Base-by-base conservation (phyloP, 2,797 vertebrate genomes). In the Lateolabrax maculatus region DNA sequence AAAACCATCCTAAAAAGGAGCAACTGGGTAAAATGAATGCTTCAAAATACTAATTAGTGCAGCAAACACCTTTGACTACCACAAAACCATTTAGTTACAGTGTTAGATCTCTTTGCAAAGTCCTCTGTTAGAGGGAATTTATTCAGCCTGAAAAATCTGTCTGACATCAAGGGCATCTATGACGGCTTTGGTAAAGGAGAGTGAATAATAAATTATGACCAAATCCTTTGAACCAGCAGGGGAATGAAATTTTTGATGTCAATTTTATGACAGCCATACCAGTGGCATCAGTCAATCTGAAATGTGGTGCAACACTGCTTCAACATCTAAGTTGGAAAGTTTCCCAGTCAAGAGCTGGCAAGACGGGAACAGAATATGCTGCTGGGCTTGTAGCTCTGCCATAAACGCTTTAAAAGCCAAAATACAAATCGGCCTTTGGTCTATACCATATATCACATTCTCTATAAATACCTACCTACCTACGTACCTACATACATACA, bases 121-220 rank as follows among this genome's bases (percentile, higher is more conserved):
- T 75, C 65, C 55, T 75, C 66, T 83, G 60, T 90, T 85, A 75
- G 65, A 80, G 48, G 60, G 77, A 82, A 82, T 79, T 75, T 77
- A 80, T 90, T 85, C 84, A 71, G 79, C 69, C 68, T 77, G 71
- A 74, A 80, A 89, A 89, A 83, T 77, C 72, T 68, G 60, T 71
- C 85, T 71, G 67, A 91, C 84, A 92, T 91, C 86, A 91, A 91
- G 90, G 87, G 79, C 77, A 88, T 80, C 80, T 77, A 83, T 87
- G 83, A 84, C 51, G 9, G 84, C 86, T 87, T 73, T 81, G 61
- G 81, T 84, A 81, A 74, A 89, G 87, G 79, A 77, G 73, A 85
- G 75, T 83, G 89, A 89, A 89, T 89, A 84, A 89, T 90, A 87
- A 91, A 86, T 86, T 63, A 81, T 55, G 77, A 84, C 67, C 61